Evolutionary conservation across 2,797 vertebrate genomes (phyloP).

Genomic region (Borostomias antarcticus): DNA sequence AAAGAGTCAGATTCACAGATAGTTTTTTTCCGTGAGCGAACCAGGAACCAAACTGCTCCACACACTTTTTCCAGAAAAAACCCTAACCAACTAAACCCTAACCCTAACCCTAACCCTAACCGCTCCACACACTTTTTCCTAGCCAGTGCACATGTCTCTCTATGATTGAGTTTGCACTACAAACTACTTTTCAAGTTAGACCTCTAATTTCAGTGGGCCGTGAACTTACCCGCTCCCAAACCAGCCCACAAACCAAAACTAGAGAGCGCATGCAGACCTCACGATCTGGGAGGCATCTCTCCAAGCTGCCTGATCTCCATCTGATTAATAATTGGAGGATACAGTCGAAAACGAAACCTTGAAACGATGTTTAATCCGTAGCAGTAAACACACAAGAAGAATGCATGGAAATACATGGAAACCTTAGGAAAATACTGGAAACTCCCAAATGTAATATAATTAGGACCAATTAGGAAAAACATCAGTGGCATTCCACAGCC

Average conservation of each 20-base stretch:
- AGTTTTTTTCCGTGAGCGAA: too few relatives aligned
- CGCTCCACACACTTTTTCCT: too few relatives aligned
- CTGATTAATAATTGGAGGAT: slow-evolving; percentile 42
- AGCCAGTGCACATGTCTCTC: background rate
- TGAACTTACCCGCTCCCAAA: too few relatives aligned
- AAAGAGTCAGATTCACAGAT: background rate
- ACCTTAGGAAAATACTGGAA: slow-evolving; percentile 26
- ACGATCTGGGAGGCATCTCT: slow-evolving; percentile 25
- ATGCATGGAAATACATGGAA: slow-evolving; percentile 30
- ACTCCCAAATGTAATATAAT: slow-evolving; percentile 31
- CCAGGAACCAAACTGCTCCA: too few relatives aligned
- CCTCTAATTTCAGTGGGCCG: slow-evolving; percentile 26
- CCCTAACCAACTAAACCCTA: too few relatives aligned
- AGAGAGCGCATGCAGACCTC: slow-evolving; percentile 38
- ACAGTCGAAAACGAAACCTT: slow-evolving; percentile 30
- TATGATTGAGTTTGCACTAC: slow-evolving; percentile 36
- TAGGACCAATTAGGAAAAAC: slow-evolving; percentile 36
- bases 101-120: too few relatives aligned
- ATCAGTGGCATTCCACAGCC: slow-evolving; percentile 12
- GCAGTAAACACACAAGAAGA: slow-evolving; percentile 25
- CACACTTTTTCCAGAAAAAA: too few relatives aligned
- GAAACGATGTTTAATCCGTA: slow-evolving; percentile 8
- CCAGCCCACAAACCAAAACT: slow-evolving; percentile 22
- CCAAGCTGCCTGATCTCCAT: slow-evolving; percentile 21
- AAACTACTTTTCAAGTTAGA: slow-evolving; percentile 32